Evolutionary conservation across 2,797 vertebrate genomes (phyloP).

Genomic region (Melanotaenia boesemani): DNA sequence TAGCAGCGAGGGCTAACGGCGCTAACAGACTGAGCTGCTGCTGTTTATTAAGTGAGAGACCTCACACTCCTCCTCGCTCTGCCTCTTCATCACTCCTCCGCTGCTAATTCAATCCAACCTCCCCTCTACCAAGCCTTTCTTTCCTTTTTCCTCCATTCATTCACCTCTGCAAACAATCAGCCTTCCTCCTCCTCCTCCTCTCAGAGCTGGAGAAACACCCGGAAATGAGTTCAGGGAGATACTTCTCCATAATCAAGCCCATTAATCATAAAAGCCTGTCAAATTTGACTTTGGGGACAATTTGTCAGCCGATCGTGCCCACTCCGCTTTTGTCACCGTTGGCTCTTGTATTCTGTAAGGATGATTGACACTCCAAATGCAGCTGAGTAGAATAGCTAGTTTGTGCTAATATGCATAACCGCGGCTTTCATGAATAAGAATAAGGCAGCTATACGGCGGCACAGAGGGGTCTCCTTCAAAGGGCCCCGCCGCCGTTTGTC

Average conservation of each 20-base stretch:
- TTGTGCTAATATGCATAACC: constrained; percentile 86
- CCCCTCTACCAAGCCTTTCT: constrained; percentile 17
- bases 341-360: constrained; percentile 84
- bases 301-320: constrained; percentile 83
- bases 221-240: constrained; percentile 81
- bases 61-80: constrained; percentile 54
- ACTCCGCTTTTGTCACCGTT: constrained; percentile 76
- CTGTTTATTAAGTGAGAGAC: constrained; percentile 62
- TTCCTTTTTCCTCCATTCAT: constrained; percentile 41
- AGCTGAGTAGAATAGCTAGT: constrained; percentile 84
- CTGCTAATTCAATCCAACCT: constrained; percentile 78
- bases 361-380: constrained; percentile 87
- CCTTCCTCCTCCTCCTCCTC: constrained; percentile 36
- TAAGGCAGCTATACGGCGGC: constrained; percentile 72
- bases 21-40: not conserved
- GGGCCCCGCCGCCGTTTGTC: constrained; percentile 73
- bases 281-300: constrained; percentile 90
- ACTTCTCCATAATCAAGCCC: constrained; percentile 86
- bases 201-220: constrained; percentile 68
- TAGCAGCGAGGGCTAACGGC: constrained; percentile 16
- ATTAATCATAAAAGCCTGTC: constrained; percentile 90
- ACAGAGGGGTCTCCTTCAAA: constrained; percentile 78
- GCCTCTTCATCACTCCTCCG: constrained; percentile 35
- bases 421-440: constrained; percentile 88
- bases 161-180: constrained; percentile 56